phyloP scores from a whole-genome alignment of 2,113 vertebrate species.

The Centrocercus urophasianus region DNA sequence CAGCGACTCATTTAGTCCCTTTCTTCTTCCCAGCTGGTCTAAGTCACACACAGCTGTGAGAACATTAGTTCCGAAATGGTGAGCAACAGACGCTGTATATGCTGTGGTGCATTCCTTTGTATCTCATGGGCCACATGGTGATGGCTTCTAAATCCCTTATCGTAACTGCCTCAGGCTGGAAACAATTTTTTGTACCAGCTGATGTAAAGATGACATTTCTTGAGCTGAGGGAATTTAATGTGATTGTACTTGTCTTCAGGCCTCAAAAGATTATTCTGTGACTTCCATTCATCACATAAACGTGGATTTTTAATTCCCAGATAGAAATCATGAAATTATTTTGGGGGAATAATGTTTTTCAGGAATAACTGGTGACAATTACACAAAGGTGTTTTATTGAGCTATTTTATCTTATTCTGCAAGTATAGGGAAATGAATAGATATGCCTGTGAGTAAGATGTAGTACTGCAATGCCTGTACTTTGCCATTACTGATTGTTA shows the following conservation, averaged over 20 bases:
- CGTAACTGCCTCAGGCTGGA: conserved; percentile 56
- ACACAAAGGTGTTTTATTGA: conserved; percentile 7
- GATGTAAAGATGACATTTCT: conserved; percentile 70
- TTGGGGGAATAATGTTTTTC: not conserved
- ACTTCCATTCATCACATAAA: conserved; percentile 52
- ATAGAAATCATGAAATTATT: conserved; percentile 52
- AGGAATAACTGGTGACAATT: conserved; percentile 25
- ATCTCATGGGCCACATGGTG: conserved; percentile 22
- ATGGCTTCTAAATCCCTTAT: conserved; percentile 67
- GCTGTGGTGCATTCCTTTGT: not conserved
- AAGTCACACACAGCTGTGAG: conserved; percentile 27
- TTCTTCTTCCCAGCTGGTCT: not conserved
- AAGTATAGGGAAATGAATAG: not conserved
- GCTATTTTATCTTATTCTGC: conserved; percentile 16
- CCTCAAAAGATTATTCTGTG: conserved; percentile 52
- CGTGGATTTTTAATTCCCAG: conserved; percentile 38
- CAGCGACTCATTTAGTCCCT: conserved; percentile 13
- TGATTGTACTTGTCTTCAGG: conserved; percentile 43
- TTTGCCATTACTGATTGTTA: not conserved
- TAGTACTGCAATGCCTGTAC: not conserved
- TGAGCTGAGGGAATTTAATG: conserved; percentile 56
- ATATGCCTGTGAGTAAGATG: not conserved
- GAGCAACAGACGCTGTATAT: not conserved
- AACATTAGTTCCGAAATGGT: not conserved
- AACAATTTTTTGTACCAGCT: conserved; percentile 14